Evolutionary conservation across 2,113 vertebrate species (phyloP).

Genomic region (Caranx ignobilis): DNA sequence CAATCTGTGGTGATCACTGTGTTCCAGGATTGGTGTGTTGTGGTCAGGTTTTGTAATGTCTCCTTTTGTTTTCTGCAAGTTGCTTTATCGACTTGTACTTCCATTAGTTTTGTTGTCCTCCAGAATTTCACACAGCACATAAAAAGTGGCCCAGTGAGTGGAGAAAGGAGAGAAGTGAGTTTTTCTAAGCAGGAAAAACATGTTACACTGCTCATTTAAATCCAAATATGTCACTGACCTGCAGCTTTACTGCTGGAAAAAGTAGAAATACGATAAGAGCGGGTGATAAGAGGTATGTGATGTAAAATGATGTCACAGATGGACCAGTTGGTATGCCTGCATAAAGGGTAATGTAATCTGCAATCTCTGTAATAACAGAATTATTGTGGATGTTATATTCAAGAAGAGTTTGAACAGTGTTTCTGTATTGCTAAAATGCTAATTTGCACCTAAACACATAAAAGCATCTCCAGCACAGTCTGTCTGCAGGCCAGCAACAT

Average conservation of each 20-base stretch:
- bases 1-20: conserved; percentile 19
- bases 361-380: too few species aligned
- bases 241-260: background rate
- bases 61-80: conserved; percentile 13
- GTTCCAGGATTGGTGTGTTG: conserved; percentile 28
- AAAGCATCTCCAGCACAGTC: conserved; percentile 13
- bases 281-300: too few species aligned
- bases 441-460: background rate
- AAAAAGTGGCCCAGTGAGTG: background rate
- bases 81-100: conserved; percentile 16
- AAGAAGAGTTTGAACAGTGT: background rate
- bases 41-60: conserved; percentile 33
- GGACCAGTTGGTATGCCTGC: background rate
- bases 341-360: background rate
- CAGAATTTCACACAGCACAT: background rate
- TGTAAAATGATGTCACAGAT: background rate
- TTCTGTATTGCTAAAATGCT: background rate
- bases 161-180: background rate
- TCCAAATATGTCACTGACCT: background rate
- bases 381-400: background rate
- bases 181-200: background rate
- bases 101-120: conserved; percentile 9
- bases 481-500: background rate
- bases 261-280: too few species aligned
- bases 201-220: background rate